Evolutionary conservation across 2,888 invertebrate species (phyloP).

Genomic region (Chaitophorus viminalis): DNA sequence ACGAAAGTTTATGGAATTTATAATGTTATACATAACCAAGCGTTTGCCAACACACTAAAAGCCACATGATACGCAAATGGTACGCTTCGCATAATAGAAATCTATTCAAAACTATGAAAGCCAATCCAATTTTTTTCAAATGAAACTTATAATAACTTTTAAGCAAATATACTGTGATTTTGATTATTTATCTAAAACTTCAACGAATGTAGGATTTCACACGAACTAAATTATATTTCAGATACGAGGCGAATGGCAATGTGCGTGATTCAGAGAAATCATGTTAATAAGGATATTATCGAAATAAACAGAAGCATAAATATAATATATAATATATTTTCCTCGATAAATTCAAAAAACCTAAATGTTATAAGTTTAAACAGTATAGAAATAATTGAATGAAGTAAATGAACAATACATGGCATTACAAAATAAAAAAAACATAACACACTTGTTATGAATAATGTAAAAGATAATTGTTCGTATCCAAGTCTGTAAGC

Average conservation of each 20-base stretch:
- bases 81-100: neutral
- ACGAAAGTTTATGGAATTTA: no score
- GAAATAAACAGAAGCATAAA: neutral
- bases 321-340: neutral
- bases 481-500: neutral
- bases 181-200: neutral
- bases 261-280: neutral
- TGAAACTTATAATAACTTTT: neutral
- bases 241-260: neutral
- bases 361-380: neutral
- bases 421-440: neutral
- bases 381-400: no score
- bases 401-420: no score
- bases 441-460: neutral
- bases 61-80: neutral
- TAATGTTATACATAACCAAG: no score
- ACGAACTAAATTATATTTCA: neutral
- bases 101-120: neutral
- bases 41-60: no score
- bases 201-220: neutral
- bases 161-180: neutral
- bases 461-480: neutral
- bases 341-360: neutral
- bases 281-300: neutral
- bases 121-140: neutral